Percentiles rank a stretch among this genome's conserved stretches.
phyloP scores from a whole-genome alignment of 2,888 invertebrate species.

The Conchocele bisecta region DNA sequence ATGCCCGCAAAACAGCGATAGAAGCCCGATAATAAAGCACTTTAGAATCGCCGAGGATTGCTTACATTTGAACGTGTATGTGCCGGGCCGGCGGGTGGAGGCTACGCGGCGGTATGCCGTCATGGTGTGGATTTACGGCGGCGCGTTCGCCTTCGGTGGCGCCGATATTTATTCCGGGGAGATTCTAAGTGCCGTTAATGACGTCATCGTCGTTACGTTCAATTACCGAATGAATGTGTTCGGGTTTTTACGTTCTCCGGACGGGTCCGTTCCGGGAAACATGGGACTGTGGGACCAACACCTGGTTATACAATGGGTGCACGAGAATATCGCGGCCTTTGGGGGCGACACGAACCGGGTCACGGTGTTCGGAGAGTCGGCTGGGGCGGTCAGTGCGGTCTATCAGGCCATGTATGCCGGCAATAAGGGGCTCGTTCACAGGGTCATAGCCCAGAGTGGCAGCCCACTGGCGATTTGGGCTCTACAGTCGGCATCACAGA shows the following conservation, averaged over 20 bases:
- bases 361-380: conserved; percentile 74
- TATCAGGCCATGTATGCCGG: conserved; percentile 65
- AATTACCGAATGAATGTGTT: conserved; percentile 95
- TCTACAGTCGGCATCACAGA: conserved; percentile 41
- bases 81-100: no score
- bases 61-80: conserved; percentile 96
- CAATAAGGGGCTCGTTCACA: conserved; percentile 57
- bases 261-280: conserved; percentile 87
- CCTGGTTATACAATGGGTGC: conserved; percentile 95
- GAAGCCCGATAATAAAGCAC: conserved; percentile 9
- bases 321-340: conserved; percentile 89
- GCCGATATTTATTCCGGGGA: conserved; percentile 85
- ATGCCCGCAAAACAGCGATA: conserved; percentile 36
- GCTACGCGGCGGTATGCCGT: conserved; percentile 90
- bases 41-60: conserved; percentile 92
- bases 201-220: conserved; percentile 96
- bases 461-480: conserved; percentile 42
- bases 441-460: conserved; percentile 69
- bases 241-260: conserved; percentile 90
- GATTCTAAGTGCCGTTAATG: conserved; percentile 91
- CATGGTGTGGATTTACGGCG: conserved; percentile 96
- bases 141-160: conserved; percentile 95
- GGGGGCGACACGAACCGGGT: conserved; percentile 68
- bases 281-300: conserved; percentile 97
- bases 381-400: conserved; percentile 65